Base-by-base conservation (phyloP, 2,113 vertebrate genomes). In the Fulica atra region DNA sequence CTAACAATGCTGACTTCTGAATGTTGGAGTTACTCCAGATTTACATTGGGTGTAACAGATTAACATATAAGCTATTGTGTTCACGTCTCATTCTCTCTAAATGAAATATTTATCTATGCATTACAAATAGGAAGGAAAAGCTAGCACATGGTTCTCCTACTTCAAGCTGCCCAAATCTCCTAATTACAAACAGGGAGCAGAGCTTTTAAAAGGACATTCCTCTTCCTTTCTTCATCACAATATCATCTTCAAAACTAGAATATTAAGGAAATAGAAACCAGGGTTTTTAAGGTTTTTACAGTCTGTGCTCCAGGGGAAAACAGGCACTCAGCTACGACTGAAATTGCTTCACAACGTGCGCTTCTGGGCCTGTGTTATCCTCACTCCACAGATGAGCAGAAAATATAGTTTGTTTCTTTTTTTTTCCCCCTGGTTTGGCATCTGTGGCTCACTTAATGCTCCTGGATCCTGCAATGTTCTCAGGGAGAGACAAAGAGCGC, bases 351-450 rank as follows among this genome's bases (percentile, higher is more conserved):
- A 95, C 96, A 97, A 96, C 1, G 77, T 38, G 88, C 12, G 96
- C 97, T 92, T 95, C 93, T 96, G 98, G 97, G 97, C 97, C 96
- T 65, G 38, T 29, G 97, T 97, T 96, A 98, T 97, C 97, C 97
- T 97, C 97, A 95, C 76, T 81, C 97, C 97, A 97, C 96, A 97
- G 96, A 97, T 60, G 88, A 98, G 97, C 96, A 98, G 97, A 98
- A 98, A 98, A 98, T 97, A 98, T 93, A 97, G 98, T 98, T 98
- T 98, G 96, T 97, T 98, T 97, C 96, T 90, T 83, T 90, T 84
- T 93, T 91, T 65, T 61, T 54, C 23, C 76, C 93, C 96, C 87
- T 74, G 90, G 95, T 87, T 90, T 86, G n/a, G 68, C 51, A 93
- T 96, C 96, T 95, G 94, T 91, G 96, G 96, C 95, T 95, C 97